These are phyloP conservation scores for Piscicola geometra DNA, from an alignment of 2,888 invertebrate species.

Conservation along the genomic window DNA sequence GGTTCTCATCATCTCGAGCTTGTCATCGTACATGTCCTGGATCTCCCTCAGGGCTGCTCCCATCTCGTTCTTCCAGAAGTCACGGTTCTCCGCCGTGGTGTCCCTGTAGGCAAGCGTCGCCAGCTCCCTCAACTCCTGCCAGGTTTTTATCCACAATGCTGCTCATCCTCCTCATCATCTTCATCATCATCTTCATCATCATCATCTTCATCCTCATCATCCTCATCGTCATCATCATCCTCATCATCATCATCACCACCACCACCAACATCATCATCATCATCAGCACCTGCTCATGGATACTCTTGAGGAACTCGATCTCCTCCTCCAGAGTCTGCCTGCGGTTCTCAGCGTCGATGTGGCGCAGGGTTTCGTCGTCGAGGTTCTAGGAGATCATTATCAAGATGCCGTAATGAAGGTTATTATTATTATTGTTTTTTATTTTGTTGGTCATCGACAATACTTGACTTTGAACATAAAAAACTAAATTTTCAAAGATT, in stretches of 20 bases:
- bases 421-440: too few species aligned
- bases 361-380: slow-evolving; percentile 29
- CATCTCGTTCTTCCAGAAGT: slow-evolving; percentile 35
- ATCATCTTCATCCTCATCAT: slow-evolving; percentile 22
- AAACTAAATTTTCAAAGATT: too few species aligned
- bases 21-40: slow-evolving; percentile 32
- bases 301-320: slow-evolving; percentile 27
- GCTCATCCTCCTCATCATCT: slow-evolving; percentile 26
- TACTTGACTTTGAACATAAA: too few species aligned
- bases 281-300: slow-evolving; percentile 31
- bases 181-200: slow-evolving; percentile 29
- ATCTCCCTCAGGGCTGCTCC: slow-evolving; percentile 30
- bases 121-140: slow-evolving; percentile 30
- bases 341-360: slow-evolving; percentile 32
- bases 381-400: too few species aligned
- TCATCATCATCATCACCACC: slow-evolving; percentile 25
- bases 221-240: slow-evolving; percentile 20
- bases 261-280: neutral
- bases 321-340: slow-evolving; percentile 32
- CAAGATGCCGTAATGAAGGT: too few species aligned
- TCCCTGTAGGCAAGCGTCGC: slow-evolving; percentile 29
- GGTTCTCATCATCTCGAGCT: slow-evolving; percentile 28
- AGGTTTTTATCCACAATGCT: neutral
- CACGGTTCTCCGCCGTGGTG: slow-evolving; percentile 32
- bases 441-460: too few species aligned